A percentile compares a stretch with the other conserved stretches of the same genome.
Conservation (phyloP, 2,113 vertebrate genomes). For the rat (Rattus norvegicus) region DNA sequence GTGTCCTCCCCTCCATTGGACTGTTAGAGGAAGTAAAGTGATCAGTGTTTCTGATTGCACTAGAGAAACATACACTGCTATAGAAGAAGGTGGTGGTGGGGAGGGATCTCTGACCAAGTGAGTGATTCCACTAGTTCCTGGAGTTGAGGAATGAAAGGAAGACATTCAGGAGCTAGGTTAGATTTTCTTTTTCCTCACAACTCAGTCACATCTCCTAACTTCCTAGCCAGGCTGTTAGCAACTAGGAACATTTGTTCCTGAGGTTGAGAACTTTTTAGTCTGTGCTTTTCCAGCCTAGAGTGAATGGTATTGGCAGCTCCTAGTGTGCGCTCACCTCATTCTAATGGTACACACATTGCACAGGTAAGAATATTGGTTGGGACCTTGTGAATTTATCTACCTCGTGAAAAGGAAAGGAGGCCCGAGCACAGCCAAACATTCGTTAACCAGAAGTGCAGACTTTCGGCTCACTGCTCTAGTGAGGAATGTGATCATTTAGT, state of each 20-base stretch:
- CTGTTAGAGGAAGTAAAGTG: background rate
- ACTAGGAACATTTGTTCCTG: background rate
- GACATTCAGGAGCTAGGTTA: background rate
- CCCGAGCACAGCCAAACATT: background rate
- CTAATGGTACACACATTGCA: background rate
- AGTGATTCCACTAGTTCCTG: background rate
- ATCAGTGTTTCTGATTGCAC: background rate
- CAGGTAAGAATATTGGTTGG: background rate
- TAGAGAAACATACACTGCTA: background rate
- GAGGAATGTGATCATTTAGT: background rate
- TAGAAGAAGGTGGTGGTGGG: background rate
- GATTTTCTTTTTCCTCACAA: background rate
- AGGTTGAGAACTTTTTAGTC: background rate
- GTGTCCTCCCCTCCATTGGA: background rate
- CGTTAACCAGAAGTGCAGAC: background rate
- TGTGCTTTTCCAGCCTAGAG: background rate
- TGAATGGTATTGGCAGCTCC: background rate
- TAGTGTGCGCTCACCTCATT: background rate
- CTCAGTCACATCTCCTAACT: background rate
- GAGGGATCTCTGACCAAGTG: background rate
- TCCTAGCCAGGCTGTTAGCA: background rate
- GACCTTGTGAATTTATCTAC: background rate
- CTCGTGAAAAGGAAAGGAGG: constrained; percentile 40
- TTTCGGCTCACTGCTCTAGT: background rate
- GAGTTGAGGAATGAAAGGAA: background rate